Base-by-base conservation (phyloP, 2,888 invertebrate genomes). In the Heteromyza rotundicornis region DNA sequence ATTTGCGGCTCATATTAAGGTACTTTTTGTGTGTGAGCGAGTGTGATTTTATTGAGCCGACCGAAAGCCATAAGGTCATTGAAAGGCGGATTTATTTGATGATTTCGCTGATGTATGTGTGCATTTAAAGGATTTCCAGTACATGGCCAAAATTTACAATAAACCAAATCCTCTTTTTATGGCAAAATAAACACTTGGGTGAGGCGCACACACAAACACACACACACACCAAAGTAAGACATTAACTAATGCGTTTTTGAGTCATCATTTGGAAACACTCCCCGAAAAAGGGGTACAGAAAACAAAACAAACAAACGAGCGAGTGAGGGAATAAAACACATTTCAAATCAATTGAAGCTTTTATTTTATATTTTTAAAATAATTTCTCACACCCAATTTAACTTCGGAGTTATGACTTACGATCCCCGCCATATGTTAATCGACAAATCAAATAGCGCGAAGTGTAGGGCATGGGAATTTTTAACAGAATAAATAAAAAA, bases 341-440 rank as follows among this genome's bases (percentile, higher is more conserved):
- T 44, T 63, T 40, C 16, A 55, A 35, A 50, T 60, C 47, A 5
- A 20, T 32, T 17, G 7, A 32, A 53, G n/a, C 17, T 24, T 53
- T 52, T 14, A 19, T 54, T 54, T 19, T 54, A n/a, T 54, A 12
- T 19, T 44, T 40, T 44, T 50, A 32, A 20, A 24, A 24, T 24
- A 50, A 8, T 24, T 20, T 49, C 57, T 50, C 60, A 55, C 56
- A 57, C 59, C 49, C 57, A 57, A 59, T 58, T 61, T 44, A 60
- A 44, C 56, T 54, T 47, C 35, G 22, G 2, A 35, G 10, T 32
- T 52, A 20, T 32, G 27, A 24, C 60, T 51, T n/a, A 40, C 3
- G 40, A 20, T 19, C 60, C 62, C 58, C 63, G 22, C 65, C 67
- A 68, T 71, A 75, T 76, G 73, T 70, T 73, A 76, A 73, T 75